phyloP scores from a whole-genome alignment of 2,888 invertebrate genomes.

The Dicycla oo region DNA sequence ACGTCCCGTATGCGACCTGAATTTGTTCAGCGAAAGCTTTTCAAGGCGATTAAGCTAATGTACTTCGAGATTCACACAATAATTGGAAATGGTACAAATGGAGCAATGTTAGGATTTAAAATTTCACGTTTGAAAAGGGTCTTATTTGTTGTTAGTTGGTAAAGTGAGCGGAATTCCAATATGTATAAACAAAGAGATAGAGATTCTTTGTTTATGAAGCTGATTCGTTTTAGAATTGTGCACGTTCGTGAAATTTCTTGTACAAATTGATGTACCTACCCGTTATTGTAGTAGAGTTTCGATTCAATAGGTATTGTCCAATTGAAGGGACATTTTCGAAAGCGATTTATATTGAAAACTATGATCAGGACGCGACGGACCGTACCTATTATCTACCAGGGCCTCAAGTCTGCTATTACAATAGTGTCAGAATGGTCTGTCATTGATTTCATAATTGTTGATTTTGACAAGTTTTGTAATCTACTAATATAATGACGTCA shows the following conservation, averaged over 20 bases:
- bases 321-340: not conserved
- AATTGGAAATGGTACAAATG: slow-evolving; percentile 48
- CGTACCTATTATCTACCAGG: too few relatives aligned
- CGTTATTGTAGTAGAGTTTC: not conserved
- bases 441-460: too few relatives aligned
- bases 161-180: slow-evolving; percentile 25
- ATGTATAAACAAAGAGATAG: slow-evolving; percentile 20
- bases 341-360: not conserved
- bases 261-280: slow-evolving; percentile 3
- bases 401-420: too few relatives aligned
- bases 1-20: slow-evolving; percentile 22
- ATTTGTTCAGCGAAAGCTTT: slow-evolving; percentile 41
- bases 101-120: slow-evolving; percentile 26
- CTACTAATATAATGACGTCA: too few relatives aligned
- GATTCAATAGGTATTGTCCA: slow-evolving; percentile 5
- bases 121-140: slow-evolving; percentile 24
- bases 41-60: slow-evolving; percentile 48
- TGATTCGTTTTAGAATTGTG: slow-evolving; percentile 13
- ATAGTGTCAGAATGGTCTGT: too few relatives aligned
- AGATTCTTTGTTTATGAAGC: slow-evolving; percentile 23
- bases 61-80: slow-evolving; percentile 39
- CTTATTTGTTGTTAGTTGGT: slow-evolving; percentile 32
- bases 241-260: slow-evolving; percentile 2
- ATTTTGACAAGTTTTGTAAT: too few relatives aligned
- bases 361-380: too few relatives aligned